Percentiles rank a stretch among this genome's conserved stretches.
These are phyloP conservation scores for Garra rufa DNA, from an alignment of 2,113 vertebrate genomes.

Conservation along the genomic window DNA sequence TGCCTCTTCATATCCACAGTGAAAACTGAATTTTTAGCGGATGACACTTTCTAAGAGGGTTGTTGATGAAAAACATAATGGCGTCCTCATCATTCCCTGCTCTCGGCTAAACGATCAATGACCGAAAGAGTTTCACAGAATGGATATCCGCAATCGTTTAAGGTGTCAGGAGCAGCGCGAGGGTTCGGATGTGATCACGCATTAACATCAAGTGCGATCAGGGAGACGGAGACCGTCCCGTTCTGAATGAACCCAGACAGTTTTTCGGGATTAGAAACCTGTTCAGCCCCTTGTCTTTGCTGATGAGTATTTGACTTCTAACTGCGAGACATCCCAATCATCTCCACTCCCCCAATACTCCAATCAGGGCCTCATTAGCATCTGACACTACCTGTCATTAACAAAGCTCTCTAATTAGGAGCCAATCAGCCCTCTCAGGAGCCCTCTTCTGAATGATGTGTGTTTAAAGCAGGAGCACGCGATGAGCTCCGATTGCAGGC, in stretches of 20 bases:
- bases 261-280: constrained; percentile 46
- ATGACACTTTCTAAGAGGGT: constrained; percentile 24
- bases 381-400: constrained; percentile 67
- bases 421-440: constrained; percentile 64
- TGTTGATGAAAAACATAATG: constrained; percentile 38
- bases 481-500: constrained; percentile 51
- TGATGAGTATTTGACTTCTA: constrained; percentile 66
- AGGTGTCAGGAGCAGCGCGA: neutral
- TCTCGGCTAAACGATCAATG: constrained; percentile 20
- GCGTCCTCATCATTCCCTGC: constrained; percentile 8
- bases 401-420: constrained; percentile 65
- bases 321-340: constrained; percentile 60
- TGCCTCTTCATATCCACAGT: constrained; percentile 9
- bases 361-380: constrained; percentile 68
- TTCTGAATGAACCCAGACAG: constrained; percentile 34
- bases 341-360: constrained; percentile 62
- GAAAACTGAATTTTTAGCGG: constrained; percentile 1
- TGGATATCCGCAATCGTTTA: constrained; percentile 10
- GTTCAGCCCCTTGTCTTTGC: constrained; percentile 55
- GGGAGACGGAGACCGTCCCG: constrained; percentile 23
- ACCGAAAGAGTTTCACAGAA: constrained; percentile 4
- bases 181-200: constrained; percentile 36
- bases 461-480: constrained; percentile 55
- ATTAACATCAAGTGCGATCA: constrained; percentile 17
- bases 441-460: constrained; percentile 59